phyloP scores from a whole-genome alignment of 2,888 invertebrate genomes.

The Hecatera dysodea region DNA sequence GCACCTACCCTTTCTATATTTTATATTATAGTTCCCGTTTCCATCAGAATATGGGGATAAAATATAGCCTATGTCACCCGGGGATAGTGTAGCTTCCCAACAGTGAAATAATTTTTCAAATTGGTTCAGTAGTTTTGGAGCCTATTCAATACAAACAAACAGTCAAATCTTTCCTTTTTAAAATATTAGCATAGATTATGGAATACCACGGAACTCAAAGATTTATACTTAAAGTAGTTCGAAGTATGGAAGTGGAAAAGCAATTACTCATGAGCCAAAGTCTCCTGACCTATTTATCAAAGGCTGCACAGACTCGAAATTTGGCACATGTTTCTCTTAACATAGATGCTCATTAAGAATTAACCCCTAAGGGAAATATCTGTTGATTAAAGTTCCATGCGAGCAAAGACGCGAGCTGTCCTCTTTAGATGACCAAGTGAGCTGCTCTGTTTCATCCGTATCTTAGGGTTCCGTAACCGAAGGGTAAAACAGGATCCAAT shows the following conservation, averaged over 20 bases:
- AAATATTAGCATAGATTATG: neutral
- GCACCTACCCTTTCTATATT: no score
- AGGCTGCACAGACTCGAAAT: slow-evolving; percentile 3
- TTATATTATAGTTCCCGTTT: no score
- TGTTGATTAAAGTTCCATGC: slow-evolving; percentile 37
- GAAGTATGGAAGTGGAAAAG: slow-evolving; percentile 5
- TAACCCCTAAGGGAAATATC: slow-evolving; percentile 35
- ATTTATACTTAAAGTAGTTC: neutral
- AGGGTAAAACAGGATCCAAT: no score
- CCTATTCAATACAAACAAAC: no score
- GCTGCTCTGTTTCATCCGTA: neutral
- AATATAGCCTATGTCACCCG: no score
- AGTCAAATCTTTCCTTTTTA: no score
- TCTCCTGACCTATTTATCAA: slow-evolving; percentile 30
- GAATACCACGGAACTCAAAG: neutral
- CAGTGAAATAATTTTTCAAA: no score
- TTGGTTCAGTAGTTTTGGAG: no score
- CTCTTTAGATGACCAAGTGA: neutral
- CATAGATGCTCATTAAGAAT: slow-evolving; percentile 28
- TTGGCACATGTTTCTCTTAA: slow-evolving; percentile 1
- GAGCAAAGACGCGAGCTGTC: neutral
- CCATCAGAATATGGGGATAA: no score
- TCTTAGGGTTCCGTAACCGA: no score
- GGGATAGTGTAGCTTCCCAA: no score
- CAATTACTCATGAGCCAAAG: slow-evolving; percentile 6